phyloP scores from a whole-genome alignment of 2,797 vertebrate genomes.

The Pseudochromis fuscus region DNA sequence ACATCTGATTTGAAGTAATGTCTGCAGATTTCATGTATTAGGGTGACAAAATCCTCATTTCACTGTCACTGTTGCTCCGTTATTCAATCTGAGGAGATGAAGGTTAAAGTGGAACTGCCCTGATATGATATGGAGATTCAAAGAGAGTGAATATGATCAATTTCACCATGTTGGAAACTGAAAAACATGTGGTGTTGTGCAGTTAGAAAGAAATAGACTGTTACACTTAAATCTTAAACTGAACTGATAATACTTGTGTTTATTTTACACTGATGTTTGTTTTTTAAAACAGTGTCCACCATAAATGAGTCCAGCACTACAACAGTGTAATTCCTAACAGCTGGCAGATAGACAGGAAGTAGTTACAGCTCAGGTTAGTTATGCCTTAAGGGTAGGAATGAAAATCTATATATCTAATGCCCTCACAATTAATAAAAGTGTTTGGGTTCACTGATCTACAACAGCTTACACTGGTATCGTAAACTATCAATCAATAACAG shows the following conservation, averaged over 20 bases:
- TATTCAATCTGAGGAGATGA: too few species aligned
- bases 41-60: not conserved
- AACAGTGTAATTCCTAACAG: not conserved
- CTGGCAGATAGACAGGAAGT: not conserved
- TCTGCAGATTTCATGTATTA: not conserved
- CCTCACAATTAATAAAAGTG: conserved; percentile 7
- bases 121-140: not conserved
- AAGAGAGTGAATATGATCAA: conserved; percentile 11
- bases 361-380: not conserved
- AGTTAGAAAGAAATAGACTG: too few species aligned
- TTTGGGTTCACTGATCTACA: conserved; percentile 5
- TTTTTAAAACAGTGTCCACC: not conserved
- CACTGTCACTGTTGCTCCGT: not conserved
- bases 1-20: conserved; percentile 6
- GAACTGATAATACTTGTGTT: not conserved
- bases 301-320: not conserved
- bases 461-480: not conserved
- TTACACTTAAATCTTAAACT: not conserved
- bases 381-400: not conserved
- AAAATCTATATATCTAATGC: conserved; percentile 13
- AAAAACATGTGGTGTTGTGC: too few species aligned
- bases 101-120: too few species aligned
- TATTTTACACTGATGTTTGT: not conserved
- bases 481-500: conserved; percentile 4
- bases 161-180: not conserved